phyloP scores from a whole-genome alignment of 2,797 vertebrate species.

The Characodon lateralis region DNA sequence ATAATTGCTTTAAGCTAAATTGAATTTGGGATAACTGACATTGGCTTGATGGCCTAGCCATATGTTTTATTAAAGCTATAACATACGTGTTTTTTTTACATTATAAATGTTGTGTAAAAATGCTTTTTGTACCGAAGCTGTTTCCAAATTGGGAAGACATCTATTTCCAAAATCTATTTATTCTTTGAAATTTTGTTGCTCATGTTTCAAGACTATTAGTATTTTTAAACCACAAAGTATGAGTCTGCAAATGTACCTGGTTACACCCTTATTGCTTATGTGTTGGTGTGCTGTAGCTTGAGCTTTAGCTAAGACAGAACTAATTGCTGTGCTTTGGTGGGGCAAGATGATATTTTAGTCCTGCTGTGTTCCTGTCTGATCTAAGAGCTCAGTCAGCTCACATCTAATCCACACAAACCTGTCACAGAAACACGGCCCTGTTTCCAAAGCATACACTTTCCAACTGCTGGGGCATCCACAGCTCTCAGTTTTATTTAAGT shows the following conservation, averaged over 20 bases:
- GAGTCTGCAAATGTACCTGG: not conserved
- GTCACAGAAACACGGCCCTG: not conserved
- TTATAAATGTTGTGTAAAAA: not conserved
- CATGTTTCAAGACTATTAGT: not conserved
- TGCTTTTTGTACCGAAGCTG: not conserved
- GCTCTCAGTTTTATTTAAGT: not conserved
- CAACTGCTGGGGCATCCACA: not conserved
- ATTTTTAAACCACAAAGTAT: not conserved
- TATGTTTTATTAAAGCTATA: not conserved
- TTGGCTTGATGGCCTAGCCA: not conserved
- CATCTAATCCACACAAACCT: not conserved
- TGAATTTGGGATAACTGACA: slow-evolving; percentile 56
- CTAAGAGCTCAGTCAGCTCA: not conserved
- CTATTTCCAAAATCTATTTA: not conserved
- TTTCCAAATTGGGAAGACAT: not conserved
- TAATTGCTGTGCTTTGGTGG: slow-evolving; percentile 31
- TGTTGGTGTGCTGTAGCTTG: not conserved
- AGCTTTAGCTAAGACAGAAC: slow-evolving; percentile 8
- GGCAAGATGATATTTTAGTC: not conserved
- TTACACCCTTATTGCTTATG: not conserved
- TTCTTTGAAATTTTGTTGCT: not conserved
- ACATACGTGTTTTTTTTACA: not conserved
- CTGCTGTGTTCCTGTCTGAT: not conserved
- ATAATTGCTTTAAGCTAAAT: slow-evolving; percentile 63
- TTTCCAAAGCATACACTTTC: not conserved